A percentile compares a stretch with the other conserved stretches of the same genome.
Conservation (phyloP, 2,888 invertebrate species). For the Glaucopsyche alexis region DNA sequence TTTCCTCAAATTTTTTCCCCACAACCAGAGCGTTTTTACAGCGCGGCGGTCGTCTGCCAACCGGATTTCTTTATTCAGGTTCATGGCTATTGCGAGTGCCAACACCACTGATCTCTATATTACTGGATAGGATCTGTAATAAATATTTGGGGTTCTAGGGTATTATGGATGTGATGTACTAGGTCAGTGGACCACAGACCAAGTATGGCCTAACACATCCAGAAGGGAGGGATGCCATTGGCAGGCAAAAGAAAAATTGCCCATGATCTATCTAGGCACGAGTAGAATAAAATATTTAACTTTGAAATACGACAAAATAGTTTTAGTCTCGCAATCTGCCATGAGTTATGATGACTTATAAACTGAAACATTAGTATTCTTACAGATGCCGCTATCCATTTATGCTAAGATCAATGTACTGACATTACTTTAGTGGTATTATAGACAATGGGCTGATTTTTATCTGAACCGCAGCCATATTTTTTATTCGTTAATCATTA, state of each 20-base stretch:
- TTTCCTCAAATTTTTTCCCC: neutral
- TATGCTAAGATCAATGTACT: too few relatives aligned
- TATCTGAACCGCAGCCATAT: neutral
- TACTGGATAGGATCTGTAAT: neutral
- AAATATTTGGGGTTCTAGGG: too few relatives aligned
- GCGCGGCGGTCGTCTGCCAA: constrained; percentile 33
- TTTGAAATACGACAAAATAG: too few relatives aligned
- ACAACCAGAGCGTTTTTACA: constrained; percentile 15
- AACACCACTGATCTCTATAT: constrained; percentile 37
- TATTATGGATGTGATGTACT: too few relatives aligned
- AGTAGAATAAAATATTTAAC: too few relatives aligned
- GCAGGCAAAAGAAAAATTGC: neutral
- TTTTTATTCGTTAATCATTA: neutral
- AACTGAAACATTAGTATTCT: too few relatives aligned
- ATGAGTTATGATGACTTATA: too few relatives aligned
- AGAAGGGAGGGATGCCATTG: neutral
- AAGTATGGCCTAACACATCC: too few relatives aligned
- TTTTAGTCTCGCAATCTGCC: too few relatives aligned
- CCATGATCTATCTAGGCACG: neutral
- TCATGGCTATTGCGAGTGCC: constrained; percentile 54
- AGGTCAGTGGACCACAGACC: too few relatives aligned
- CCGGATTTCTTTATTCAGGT: constrained; percentile 49
- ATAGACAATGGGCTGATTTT: too few relatives aligned
- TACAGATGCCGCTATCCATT: neutral
- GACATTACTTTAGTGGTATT: too few relatives aligned